Evolutionary conservation across 2,797 vertebrate genomes (phyloP).

Genomic region (Pampus argenteus): DNA sequence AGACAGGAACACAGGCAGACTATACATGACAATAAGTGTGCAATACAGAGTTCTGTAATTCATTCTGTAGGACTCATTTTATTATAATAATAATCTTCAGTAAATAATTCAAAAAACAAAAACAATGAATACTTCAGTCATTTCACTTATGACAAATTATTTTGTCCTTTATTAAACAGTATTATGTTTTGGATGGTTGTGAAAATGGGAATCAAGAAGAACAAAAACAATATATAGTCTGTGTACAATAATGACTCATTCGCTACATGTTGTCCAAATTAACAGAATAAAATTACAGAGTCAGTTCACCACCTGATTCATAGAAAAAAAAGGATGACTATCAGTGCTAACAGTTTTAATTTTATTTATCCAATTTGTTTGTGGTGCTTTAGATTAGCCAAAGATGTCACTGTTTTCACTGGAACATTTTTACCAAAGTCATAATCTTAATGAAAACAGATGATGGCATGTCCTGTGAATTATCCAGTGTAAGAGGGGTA

Average conservation of each 20-base stretch:
- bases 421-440: too few species aligned
- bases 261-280: background rate
- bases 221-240: background rate
- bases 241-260: background rate
- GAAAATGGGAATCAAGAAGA: background rate
- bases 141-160: constrained; percentile 22
- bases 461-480: background rate
- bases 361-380: background rate
- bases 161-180: constrained; percentile 56
- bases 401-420: background rate
- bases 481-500: background rate
- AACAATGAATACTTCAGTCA: constrained; percentile 27
- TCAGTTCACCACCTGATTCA: constrained; percentile 3
- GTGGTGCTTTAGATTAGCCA: background rate
- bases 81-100: constrained; percentile 4
- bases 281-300: background rate
- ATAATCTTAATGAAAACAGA: too few species aligned
- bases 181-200: constrained; percentile 14
- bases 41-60: background rate
- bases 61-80: background rate
- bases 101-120: constrained; percentile 32
- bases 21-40: constrained; percentile 36
- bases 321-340: background rate
- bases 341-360: background rate
- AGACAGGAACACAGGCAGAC: constrained; percentile 46